A percentile compares a stretch with the other conserved stretches of the same genome.
These are phyloP conservation scores for Pherbina coryleti DNA, from an alignment of 2,888 invertebrate species.

Conservation along the genomic window DNA sequence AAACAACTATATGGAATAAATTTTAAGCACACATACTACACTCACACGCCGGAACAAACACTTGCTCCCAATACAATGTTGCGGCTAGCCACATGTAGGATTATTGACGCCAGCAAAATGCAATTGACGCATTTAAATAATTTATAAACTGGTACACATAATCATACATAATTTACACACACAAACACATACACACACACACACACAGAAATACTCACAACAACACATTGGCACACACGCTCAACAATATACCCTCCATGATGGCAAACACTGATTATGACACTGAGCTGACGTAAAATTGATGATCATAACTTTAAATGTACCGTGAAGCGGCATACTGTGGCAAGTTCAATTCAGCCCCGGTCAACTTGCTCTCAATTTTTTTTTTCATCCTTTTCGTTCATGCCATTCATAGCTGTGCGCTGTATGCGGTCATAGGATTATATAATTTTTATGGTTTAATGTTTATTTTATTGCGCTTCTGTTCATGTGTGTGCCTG, in stretches of 20 bases:
- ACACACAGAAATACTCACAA: background rate
- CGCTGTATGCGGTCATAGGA: too few species aligned
- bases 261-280: background rate
- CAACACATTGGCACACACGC: background rate
- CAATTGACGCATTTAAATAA: background rate
- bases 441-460: too few species aligned
- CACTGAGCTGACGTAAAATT: slow-evolving; percentile 11
- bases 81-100: background rate
- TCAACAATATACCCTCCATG: background rate
- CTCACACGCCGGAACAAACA: background rate
- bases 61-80: background rate
- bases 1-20: background rate
- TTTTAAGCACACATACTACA: too few species aligned
- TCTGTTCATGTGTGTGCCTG: too few species aligned
- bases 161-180: background rate
- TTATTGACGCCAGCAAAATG: slow-evolving; percentile 13
- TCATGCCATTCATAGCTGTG: too few species aligned
- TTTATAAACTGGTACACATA: background rate
- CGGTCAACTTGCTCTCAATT: too few species aligned
- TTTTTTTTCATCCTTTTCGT: too few species aligned
- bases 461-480: too few species aligned
- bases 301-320: slow-evolving; percentile 21
- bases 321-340: slow-evolving; percentile 9
- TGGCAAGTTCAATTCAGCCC: background rate
- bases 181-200: background rate